Percentiles rank a stretch among this genome's conserved stretches.
These are phyloP conservation scores for Apolygus lucorum DNA, from an alignment of 1,140 invertebrate genomes.

Conservation along the genomic window DNA sequence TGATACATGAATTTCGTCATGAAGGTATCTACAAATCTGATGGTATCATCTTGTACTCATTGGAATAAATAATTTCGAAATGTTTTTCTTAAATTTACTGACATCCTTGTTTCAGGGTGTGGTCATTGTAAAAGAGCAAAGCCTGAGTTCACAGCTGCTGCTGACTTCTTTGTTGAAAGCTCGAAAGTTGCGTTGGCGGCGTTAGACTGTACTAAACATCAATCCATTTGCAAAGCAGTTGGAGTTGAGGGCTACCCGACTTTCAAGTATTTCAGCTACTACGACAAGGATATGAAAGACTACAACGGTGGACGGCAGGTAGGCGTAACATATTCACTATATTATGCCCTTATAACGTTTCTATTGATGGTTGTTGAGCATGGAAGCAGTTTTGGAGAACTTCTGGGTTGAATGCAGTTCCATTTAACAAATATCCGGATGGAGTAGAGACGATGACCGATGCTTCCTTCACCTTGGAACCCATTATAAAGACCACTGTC, in stretches of 20 bases:
- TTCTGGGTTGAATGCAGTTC: no score
- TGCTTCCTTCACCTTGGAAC: no score
- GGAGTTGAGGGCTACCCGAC: constrained; percentile 79
- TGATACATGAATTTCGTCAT: no score
- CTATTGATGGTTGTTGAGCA: no score
- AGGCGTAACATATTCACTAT: constrained; percentile 24
- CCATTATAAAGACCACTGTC: no score
- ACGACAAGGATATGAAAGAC: constrained; percentile 43
- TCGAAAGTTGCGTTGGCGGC: constrained; percentile 67
- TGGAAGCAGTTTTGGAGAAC: no score
- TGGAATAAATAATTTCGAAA: background rate
- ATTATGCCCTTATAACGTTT: no score
- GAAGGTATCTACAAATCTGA: no score
- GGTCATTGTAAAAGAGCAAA: constrained; percentile 84
- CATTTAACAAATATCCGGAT: no score
- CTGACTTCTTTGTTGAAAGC: constrained; percentile 61
- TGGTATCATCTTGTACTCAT: no score
- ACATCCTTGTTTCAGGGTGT: constrained; percentile 69
- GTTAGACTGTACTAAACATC: constrained; percentile 68
- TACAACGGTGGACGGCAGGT: constrained; percentile 69
- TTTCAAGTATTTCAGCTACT: constrained; percentile 78
- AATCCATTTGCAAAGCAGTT: constrained; percentile 54
- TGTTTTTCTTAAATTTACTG: constrained; percentile 21
- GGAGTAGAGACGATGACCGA: no score
- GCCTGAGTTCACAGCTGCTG: constrained; percentile 70